Percentiles rank a stretch among this genome's conserved stretches.
These are phyloP conservation scores for Corythornis madagascariensis DNA, from an alignment of 2,113 vertebrate genomes.

Conservation along the genomic window DNA sequence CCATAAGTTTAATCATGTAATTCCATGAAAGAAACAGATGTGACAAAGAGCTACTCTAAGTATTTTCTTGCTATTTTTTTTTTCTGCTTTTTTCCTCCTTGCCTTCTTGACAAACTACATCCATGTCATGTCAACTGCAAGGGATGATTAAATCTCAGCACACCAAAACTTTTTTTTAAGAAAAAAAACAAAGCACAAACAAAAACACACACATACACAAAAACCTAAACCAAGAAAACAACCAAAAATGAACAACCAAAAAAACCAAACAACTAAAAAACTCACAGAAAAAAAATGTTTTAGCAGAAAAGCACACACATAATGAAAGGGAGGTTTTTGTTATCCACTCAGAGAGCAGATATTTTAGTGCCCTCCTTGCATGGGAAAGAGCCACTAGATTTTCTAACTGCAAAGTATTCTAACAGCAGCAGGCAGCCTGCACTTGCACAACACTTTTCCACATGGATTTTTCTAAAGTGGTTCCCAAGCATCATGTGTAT, in stretches of 20 bases:
- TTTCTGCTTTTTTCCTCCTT: not conserved
- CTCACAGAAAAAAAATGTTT: not conserved
- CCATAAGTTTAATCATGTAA: not conserved
- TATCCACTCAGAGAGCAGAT: not conserved
- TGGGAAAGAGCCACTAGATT: not conserved
- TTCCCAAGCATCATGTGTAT: not conserved
- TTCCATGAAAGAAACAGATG: not conserved
- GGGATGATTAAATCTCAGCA: not conserved
- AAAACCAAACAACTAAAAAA: no score
- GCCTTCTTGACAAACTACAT: conserved; percentile 2
- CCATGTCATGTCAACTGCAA: not conserved
- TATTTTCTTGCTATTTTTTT: conserved; percentile 11
- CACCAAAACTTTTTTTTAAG: not conserved
- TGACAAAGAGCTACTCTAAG: not conserved
- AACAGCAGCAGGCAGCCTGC: not conserved
- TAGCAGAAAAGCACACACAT: not conserved
- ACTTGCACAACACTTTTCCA: not conserved
- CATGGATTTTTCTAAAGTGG: not conserved
- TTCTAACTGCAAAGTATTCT: not conserved
- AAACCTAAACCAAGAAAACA: no score
- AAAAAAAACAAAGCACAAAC: no score
- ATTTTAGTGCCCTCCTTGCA: not conserved
- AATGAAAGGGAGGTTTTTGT: not conserved
- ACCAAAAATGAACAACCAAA: no score
- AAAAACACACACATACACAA: no score